These are phyloP conservation scores for Uria aalge DNA, from an alignment of 2,113 vertebrate species.

Conservation along the genomic window DNA sequence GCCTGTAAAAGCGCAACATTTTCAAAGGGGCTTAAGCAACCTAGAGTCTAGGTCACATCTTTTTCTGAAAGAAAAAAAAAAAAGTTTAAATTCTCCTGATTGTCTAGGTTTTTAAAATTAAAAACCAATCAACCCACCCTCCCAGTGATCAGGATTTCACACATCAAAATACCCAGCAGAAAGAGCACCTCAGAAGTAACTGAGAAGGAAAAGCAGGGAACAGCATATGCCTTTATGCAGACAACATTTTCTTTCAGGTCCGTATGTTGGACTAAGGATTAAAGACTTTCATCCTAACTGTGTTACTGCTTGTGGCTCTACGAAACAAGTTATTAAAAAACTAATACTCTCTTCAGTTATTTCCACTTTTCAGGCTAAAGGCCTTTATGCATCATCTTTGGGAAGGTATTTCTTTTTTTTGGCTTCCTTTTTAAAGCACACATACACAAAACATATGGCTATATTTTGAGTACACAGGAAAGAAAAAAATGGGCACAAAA, in stretches of 20 bases:
- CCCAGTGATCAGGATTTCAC: neutral
- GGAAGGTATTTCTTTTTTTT: neutral
- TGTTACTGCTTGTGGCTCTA: neutral
- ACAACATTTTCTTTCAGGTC: neutral
- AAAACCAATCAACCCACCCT: neutral
- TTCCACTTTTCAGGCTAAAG: neutral
- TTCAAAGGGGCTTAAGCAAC: neutral
- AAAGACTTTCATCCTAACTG: neutral
- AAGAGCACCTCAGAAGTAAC: neutral
- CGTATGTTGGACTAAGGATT: neutral
- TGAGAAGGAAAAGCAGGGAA: neutral
- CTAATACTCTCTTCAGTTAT: neutral
- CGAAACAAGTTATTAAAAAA: neutral
- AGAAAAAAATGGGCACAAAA: neutral
- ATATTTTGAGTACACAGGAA: neutral
- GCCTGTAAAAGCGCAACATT: neutral
- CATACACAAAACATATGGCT: neutral
- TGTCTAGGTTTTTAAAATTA: neutral
- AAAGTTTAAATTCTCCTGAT: neutral
- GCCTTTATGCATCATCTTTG: neutral
- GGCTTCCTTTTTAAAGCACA: neutral
- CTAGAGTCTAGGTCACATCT: neutral
- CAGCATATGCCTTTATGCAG: accelerated
- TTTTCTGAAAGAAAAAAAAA: neutral
- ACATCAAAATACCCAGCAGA: neutral